phyloP scores from a whole-genome alignment of 2,888 invertebrate species.

The Resseliella maxima region DNA sequence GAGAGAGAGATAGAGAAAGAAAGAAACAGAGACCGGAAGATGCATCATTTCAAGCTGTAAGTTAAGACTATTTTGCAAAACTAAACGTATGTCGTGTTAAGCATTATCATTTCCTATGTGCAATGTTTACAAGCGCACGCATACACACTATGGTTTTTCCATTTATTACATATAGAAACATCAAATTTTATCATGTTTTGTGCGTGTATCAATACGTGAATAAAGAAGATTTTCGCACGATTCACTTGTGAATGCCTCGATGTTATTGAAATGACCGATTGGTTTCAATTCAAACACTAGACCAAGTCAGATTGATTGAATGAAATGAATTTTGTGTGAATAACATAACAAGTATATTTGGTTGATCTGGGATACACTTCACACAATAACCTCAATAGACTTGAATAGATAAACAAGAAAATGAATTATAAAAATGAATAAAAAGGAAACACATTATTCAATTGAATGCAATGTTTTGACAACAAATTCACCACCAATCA shows the following conservation, averaged over 20 bases:
- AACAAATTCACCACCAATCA: neutral
- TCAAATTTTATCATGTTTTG: neutral
- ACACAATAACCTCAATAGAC: neutral
- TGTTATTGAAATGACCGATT: too few species aligned
- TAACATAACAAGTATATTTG: neutral
- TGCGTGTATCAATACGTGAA: neutral
- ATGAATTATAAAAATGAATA: neutral
- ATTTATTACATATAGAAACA: neutral
- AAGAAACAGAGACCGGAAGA: too few species aligned
- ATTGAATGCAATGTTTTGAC: neutral
- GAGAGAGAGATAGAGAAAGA: too few species aligned
- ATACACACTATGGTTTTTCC: neutral
- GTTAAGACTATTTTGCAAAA: neutral
- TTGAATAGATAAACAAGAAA: neutral
- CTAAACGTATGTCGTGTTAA: neutral
- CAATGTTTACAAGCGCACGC: neutral
- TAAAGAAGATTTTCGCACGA: neutral
- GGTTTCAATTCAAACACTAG: too few species aligned
- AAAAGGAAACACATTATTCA: neutral
- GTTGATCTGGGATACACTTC: neutral
- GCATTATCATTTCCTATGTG: neutral
- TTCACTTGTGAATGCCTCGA: too few species aligned
- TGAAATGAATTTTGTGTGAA: neutral
- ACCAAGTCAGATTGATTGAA: too few species aligned
- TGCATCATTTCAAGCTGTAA: slow-evolving; percentile 17